These are phyloP conservation scores for Linurgus olivaceus DNA, from an alignment of 2,797 vertebrate genomes.

Conservation along the genomic window DNA sequence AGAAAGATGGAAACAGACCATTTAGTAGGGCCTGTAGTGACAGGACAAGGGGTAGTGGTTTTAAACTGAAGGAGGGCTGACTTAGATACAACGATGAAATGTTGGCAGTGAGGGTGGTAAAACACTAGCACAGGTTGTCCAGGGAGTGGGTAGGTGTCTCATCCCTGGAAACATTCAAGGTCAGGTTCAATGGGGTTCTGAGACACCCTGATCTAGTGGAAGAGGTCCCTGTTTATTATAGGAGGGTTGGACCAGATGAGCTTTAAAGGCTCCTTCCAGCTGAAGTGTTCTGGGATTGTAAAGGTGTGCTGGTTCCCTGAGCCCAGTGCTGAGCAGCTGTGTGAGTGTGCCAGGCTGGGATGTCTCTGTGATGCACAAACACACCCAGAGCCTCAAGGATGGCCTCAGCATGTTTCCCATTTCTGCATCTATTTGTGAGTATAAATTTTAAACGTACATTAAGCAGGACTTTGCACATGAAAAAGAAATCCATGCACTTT, in stretches of 20 bases:
- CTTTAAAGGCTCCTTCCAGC: background rate
- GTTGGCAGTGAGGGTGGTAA: accelerated
- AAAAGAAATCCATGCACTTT: background rate
- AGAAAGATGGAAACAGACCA: background rate
- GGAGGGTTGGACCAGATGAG: background rate
- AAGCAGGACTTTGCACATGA: background rate
- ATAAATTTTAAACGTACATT: background rate
- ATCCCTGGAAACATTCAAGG: background rate
- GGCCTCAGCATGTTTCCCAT: background rate
- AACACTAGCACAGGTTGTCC: background rate
- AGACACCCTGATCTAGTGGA: background rate
- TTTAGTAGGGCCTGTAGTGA: background rate
- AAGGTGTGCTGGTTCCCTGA: background rate
- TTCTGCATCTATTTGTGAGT: background rate
- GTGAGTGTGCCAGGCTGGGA: background rate
- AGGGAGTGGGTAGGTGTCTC: background rate
- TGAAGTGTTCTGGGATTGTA: background rate
- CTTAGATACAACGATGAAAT: background rate
- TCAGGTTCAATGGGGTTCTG: background rate
- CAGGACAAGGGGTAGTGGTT: background rate
- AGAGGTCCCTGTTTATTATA: background rate
- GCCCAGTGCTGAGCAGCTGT: background rate
- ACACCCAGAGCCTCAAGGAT: background rate
- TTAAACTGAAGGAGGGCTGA: background rate
- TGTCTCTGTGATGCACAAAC: background rate